Conservation (phyloP, 2,797 vertebrate genomes). For the Garrulus glandarius region DNA sequence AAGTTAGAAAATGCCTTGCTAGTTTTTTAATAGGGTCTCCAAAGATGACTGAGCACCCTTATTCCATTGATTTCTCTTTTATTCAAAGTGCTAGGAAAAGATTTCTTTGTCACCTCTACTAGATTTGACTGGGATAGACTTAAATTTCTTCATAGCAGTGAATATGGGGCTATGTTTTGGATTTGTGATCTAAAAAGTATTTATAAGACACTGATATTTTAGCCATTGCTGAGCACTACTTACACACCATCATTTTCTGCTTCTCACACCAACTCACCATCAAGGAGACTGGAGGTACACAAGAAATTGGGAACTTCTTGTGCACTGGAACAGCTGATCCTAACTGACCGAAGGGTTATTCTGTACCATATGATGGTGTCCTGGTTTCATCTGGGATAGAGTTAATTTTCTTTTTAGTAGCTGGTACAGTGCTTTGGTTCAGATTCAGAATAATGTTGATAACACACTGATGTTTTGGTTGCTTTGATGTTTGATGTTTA, state of each 20-base stretch:
- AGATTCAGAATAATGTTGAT: not conserved
- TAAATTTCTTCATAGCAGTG: not conserved
- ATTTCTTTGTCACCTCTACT: not conserved
- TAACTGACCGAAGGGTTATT: not conserved
- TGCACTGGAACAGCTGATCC: not conserved
- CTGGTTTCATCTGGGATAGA: not conserved
- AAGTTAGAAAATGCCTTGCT: not conserved
- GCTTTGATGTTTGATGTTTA: not conserved
- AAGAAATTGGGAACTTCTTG: not conserved
- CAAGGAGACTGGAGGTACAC: not conserved
- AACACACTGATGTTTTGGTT: not conserved
- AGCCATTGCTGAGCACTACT: not conserved
- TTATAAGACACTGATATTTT: not conserved
- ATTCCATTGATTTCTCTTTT: not conserved
- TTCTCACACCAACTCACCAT: not conserved
- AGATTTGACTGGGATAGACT: not conserved
- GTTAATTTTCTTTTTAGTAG: not conserved
- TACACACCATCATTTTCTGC: rapidly evolving
- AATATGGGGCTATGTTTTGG: rapidly evolving
- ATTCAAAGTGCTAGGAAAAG: not conserved
- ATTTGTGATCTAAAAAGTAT: not conserved
- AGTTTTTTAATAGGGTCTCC: not conserved
- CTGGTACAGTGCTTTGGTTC: not conserved
- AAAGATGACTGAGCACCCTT: not conserved
- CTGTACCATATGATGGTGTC: not conserved